A percentile compares a stretch with the other conserved stretches of the same genome.
phyloP scores from a whole-genome alignment of 2,113 vertebrate species.

The Macquaria australasica region DNA sequence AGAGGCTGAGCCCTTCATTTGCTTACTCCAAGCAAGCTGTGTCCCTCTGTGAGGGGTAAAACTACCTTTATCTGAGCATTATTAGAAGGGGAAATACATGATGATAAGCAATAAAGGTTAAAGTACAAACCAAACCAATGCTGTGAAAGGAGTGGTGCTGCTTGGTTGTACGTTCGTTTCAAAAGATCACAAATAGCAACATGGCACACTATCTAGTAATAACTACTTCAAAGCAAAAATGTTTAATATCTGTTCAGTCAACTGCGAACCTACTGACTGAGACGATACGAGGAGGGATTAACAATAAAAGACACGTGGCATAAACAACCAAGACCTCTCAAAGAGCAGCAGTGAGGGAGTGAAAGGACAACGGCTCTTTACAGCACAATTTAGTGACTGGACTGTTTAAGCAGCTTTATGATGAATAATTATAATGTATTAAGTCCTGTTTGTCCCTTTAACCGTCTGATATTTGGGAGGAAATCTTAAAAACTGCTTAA shows the following conservation, averaged over 20 bases:
- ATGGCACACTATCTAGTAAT: neutral
- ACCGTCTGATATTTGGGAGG: too few species aligned
- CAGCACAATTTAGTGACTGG: neutral
- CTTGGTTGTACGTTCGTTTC: neutral
- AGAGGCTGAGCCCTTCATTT: neutral
- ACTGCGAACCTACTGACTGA: neutral
- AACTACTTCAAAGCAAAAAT: neutral
- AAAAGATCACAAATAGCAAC: neutral
- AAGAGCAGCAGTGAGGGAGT: neutral
- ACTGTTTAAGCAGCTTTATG: neutral
- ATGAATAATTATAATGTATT: neutral
- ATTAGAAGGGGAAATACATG: neutral
- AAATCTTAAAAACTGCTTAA: neutral
- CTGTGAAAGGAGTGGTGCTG: neutral
- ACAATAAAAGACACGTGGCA: neutral
- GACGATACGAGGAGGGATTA: neutral
- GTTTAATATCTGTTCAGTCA: neutral
- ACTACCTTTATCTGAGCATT: constrained; percentile 6
- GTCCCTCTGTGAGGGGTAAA: neutral
- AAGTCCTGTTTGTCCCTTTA: neutral
- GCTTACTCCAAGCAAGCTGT: constrained; percentile 1
- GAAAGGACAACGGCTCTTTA: neutral
- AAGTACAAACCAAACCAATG: neutral
- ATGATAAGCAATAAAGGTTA: constrained; percentile 4
- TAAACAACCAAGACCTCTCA: neutral